phyloP scores from a whole-genome alignment of 2,888 invertebrate species.

The Oegoconia quadripuncta region DNA sequence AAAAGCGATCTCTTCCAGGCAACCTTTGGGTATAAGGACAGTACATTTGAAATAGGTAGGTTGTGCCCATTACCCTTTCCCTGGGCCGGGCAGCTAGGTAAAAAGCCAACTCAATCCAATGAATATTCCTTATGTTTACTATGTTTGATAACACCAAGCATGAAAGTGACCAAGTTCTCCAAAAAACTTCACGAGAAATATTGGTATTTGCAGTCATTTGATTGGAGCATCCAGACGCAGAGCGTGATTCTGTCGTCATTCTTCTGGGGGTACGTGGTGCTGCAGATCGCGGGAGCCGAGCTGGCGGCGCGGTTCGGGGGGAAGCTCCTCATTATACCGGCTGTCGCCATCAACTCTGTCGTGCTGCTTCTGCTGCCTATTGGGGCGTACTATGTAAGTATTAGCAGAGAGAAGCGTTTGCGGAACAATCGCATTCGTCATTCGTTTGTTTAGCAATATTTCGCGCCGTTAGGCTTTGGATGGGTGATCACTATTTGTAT shows the following conservation, averaged over 20 bases:
- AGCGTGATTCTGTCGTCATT: constrained; percentile 67
- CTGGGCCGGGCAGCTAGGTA: too few relatives aligned
- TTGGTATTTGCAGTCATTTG: constrained; percentile 37
- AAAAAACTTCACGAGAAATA: too few relatives aligned
- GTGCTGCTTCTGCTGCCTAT: constrained; percentile 28
- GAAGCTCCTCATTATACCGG: constrained; percentile 71
- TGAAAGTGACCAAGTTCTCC: too few relatives aligned
- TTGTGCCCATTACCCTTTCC: too few relatives aligned
- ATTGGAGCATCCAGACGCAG: constrained; percentile 69
- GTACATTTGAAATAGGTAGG: too few relatives aligned
- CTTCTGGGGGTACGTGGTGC: constrained; percentile 81
- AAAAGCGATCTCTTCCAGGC: too few relatives aligned
- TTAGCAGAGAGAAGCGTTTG: not conserved
- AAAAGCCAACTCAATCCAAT: too few relatives aligned
- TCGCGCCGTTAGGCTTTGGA: not conserved
- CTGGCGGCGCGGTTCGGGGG: constrained; percentile 83
- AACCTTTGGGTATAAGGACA: too few relatives aligned
- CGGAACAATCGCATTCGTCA: not conserved
- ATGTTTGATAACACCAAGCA: too few relatives aligned
- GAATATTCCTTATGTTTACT: too few relatives aligned
- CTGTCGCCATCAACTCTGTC: constrained; percentile 48
- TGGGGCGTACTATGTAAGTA: constrained; percentile 31
- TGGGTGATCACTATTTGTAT: too few relatives aligned
- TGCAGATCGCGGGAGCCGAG: constrained; percentile 82
- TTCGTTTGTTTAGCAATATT: not conserved